Percentiles rank a stretch among this genome's conserved stretches.
phyloP scores from a whole-genome alignment of 2,113 vertebrate genomes.

The Calidris pugnax region DNA sequence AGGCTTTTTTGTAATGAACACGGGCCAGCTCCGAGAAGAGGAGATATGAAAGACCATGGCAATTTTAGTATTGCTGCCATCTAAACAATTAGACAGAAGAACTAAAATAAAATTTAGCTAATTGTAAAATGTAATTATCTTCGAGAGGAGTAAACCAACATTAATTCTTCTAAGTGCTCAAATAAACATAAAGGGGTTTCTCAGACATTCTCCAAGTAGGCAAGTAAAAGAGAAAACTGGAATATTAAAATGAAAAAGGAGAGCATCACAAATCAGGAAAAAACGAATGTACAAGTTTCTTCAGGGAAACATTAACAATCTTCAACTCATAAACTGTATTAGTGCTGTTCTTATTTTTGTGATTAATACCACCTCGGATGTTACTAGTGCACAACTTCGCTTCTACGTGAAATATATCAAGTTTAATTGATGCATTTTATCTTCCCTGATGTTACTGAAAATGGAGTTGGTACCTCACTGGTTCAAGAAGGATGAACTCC shows the following conservation, averaged over 20 bases:
- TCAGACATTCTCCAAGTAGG: neutral
- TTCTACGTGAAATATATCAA: neutral
- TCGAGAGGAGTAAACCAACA: neutral
- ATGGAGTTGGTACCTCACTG: neutral
- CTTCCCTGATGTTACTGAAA: neutral
- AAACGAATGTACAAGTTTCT: neutral
- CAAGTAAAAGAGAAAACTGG: neutral
- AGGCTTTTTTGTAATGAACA: neutral
- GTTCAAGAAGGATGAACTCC: neutral
- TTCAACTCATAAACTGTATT: neutral
- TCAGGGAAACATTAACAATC: constrained; percentile 8
- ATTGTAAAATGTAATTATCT: neutral
- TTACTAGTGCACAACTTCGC: neutral
- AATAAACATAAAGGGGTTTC: neutral
- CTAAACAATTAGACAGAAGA: neutral
- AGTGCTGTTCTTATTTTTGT: neutral
- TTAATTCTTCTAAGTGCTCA: neutral
- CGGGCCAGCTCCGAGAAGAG: neutral
- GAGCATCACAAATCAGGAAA: neutral
- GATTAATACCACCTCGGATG: neutral
- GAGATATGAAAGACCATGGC: neutral
- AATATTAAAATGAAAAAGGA: neutral
- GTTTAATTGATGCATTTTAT: neutral
- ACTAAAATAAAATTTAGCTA: neutral
- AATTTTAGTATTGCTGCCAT: neutral